Conservation (phyloP, 92 coral and sea anemone genomes). For the Phenganax marumi region DNA sequence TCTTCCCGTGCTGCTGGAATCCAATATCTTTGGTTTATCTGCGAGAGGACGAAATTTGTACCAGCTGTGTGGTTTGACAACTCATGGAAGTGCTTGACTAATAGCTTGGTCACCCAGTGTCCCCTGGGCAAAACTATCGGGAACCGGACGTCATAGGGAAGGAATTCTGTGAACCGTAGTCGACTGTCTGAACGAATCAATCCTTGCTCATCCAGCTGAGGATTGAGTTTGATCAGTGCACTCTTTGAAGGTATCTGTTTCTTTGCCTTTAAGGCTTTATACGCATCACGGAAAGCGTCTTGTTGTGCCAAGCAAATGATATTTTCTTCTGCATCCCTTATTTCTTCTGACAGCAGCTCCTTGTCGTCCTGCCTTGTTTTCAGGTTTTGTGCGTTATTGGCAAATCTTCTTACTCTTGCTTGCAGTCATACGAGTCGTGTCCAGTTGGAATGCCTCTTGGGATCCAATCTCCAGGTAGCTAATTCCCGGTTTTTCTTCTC, state of each 20-base stretch:
- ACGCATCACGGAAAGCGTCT: constrained; percentile 45
- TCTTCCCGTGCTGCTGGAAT: constrained; percentile 58
- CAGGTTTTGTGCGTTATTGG: constrained; percentile 42
- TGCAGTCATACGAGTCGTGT: not conserved
- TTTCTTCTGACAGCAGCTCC: constrained; percentile 50
- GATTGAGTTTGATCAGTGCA: constrained; percentile 9
- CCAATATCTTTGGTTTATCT: constrained; percentile 51
- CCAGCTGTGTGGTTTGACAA: too few species aligned
- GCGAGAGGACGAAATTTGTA: too few species aligned
- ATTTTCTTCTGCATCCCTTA: constrained; percentile 56
- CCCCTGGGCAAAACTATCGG: too few species aligned
- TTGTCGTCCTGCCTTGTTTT: constrained; percentile 21
- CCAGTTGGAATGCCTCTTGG: too few species aligned
- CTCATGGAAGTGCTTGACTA: constrained; percentile 57
- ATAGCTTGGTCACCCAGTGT: constrained; percentile 48
- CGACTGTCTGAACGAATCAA: too few species aligned
- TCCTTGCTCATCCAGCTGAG: too few species aligned
- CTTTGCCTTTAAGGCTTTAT: constrained; percentile 39
- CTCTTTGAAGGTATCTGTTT: constrained; percentile 47
- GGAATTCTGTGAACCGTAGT: constrained; percentile 50
- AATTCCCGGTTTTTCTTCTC: too few species aligned
- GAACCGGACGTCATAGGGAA: constrained; percentile 47
- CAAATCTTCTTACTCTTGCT: too few species aligned
- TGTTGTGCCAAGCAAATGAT: too few species aligned
- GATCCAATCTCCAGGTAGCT: too few species aligned